These are phyloP conservation scores for Ondatra zibethicus DNA, from an alignment of 2,113 vertebrate genomes.

Conservation along the genomic window DNA sequence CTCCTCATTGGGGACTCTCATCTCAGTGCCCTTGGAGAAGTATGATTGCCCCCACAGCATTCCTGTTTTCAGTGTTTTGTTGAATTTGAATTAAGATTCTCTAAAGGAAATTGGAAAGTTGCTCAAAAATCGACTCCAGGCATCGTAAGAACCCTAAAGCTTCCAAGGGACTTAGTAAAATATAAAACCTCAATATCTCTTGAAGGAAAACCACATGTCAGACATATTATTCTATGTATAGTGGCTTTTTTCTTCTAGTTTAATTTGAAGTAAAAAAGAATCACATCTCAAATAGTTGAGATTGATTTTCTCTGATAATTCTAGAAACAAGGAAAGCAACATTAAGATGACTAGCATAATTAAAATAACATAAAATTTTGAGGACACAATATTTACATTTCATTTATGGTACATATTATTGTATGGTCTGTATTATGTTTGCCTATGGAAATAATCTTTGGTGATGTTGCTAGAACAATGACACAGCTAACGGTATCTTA, in stretches of 20 bases:
- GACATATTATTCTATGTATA: slow-evolving; percentile 82
- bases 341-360: neutral
- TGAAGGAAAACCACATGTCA: slow-evolving; percentile 86
- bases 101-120: slow-evolving; percentile 85
- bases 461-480: neutral
- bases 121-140: slow-evolving; percentile 87
- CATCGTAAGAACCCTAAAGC: slow-evolving; percentile 88
- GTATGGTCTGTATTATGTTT: neutral
- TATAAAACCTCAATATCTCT: slow-evolving; percentile 85
- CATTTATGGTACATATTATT: neutral
- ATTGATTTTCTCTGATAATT: slow-evolving; percentile 36
- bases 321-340: neutral
- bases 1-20: slow-evolving; percentile 71
- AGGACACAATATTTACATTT: neutral
- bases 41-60: slow-evolving; percentile 79
- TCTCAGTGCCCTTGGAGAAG: slow-evolving; percentile 80
- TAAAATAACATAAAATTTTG: slow-evolving; percentile 9
- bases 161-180: slow-evolving; percentile 87
- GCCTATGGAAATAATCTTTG: neutral
- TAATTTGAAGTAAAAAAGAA: slow-evolving; percentile 81
- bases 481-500: neutral
- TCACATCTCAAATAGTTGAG: neutral
- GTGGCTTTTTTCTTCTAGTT: slow-evolving; percentile 81
- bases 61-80: slow-evolving; percentile 84
- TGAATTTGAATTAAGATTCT: slow-evolving; percentile 88